Percentiles rank a stretch among this genome's conserved stretches.
phyloP scores from a whole-genome alignment of 2,888 invertebrate species.

The Drosophila meridionalis region DNA sequence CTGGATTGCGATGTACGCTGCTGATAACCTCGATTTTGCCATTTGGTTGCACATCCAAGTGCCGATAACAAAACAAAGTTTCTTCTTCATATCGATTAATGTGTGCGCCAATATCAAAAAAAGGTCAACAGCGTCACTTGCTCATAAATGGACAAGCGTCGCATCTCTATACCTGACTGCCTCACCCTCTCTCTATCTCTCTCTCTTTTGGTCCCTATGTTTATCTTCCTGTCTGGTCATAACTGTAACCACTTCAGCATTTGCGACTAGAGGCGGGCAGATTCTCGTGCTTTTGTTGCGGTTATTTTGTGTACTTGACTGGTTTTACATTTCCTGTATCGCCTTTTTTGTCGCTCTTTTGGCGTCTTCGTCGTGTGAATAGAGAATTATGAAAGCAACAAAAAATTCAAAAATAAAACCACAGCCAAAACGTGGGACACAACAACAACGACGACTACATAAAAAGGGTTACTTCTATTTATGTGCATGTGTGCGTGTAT shows the following conservation, averaged over 20 bases:
- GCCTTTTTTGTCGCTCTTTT: constrained; percentile 58
- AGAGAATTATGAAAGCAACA: constrained; percentile 63
- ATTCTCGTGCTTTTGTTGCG: constrained; percentile 49
- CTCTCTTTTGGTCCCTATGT: not conserved
- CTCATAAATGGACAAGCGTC: constrained; percentile 56
- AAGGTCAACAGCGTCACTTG: constrained; percentile 62
- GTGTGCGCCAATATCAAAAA: constrained; percentile 59
- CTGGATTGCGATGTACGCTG: constrained; percentile 47
- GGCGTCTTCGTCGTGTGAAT: constrained; percentile 47
- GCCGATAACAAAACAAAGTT: constrained; percentile 46
- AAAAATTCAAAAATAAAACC: constrained; percentile 50
- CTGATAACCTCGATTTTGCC: constrained; percentile 61
- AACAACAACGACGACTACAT: constrained; percentile 6
- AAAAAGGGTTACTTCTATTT: constrained; percentile 57
- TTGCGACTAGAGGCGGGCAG: constrained; percentile 41
- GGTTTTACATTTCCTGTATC: constrained; percentile 78
- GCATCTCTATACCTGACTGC: constrained; percentile 23
- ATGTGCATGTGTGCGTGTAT: not conserved
- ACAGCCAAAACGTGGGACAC: constrained; percentile 47
- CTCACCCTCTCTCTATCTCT: not conserved
- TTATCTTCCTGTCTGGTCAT: constrained; percentile 23
- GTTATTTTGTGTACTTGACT: constrained; percentile 68
- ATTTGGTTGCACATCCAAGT: constrained; percentile 23
- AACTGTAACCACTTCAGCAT: constrained; percentile 51
- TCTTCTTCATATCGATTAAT: constrained; percentile 60